Base-by-base conservation (phyloP, 2,113 vertebrate species). In the Synodontis membranacea region DNA sequence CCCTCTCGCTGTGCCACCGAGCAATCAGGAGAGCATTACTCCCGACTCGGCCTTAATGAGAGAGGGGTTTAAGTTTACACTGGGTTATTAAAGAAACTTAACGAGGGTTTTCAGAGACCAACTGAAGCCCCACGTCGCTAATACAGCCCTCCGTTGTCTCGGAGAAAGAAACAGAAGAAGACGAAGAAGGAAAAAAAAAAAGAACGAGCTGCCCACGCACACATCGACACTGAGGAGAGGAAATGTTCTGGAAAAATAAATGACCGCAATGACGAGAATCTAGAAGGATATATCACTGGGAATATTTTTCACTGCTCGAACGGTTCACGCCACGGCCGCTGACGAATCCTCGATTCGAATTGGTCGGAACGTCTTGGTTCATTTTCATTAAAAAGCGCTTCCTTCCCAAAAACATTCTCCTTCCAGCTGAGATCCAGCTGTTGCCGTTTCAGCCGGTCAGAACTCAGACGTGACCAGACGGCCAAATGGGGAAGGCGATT, bases 71-170 rank as follows among this genome's bases (percentile, higher is more conserved):
- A 86, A 87, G 88, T 89, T 91, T 88, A 89, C 85, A 91, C 68
- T 81, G 88, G 86, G 84, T 88, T 86, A 91, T 89, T 92, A 87
- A 90, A 90, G 85, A 88, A 92, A 94, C 90, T 68, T 88, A 89
- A 92, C 91, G 90, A 92, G 91, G 88, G 42, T 81, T 8, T 28
- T 82, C 84, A 56, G 66, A 90, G 85, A 90, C 86, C 83, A 86
- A 86, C 86, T 52, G 56, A 80, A 88, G 81, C 56, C 54, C 50
- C 39, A 23, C 42, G 74, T 39, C 74, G 37, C 74, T 84, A 87
- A 88, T 82, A 85, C 70, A 86, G 62, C 68, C 44, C 42, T 82
- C 54, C 68, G 52, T 44, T 87, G 54, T 86, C 31, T 79, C 3
- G 9, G n/a, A 86, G 54, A 81, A 54, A 58, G 12, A 48, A 68